phyloP scores from a whole-genome alignment of 35 echinoderm and acorn worm species.

The Ptychodera flava region DNA sequence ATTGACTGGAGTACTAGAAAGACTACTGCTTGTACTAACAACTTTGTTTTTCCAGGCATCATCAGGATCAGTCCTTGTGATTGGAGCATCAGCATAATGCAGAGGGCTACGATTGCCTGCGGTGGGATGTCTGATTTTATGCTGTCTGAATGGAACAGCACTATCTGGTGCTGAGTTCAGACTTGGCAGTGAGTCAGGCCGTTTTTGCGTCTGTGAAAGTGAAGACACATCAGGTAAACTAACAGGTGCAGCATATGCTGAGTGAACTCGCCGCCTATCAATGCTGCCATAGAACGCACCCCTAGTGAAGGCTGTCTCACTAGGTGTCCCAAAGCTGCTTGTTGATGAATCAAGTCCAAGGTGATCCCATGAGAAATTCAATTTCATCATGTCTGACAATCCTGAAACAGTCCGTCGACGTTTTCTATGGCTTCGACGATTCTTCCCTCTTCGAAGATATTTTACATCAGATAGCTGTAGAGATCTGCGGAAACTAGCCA shows the following conservation, averaged over 20 bases:
- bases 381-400: constrained; percentile 46
- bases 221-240: background rate
- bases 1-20: background rate
- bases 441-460: constrained; percentile 27
- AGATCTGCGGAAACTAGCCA: constrained; percentile 72
- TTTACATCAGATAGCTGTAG: constrained; percentile 33
- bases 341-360: background rate
- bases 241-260: background rate
- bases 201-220: background rate
- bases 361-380: constrained; percentile 32
- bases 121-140: background rate
- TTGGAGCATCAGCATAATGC: background rate
- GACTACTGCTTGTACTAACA: background rate
- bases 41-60: background rate
- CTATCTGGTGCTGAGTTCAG: background rate
- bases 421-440: constrained; percentile 35
- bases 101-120: background rate
- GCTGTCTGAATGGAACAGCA: background rate
- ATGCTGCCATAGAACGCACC: background rate
- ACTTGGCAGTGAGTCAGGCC: background rate
- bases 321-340: background rate
- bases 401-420: constrained; percentile 71
- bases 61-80: background rate
- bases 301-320: background rate
- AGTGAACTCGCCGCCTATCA: background rate